Evolutionary conservation across 1,140 invertebrate genomes (phyloP).

Genomic region (Aphis gossypii): DNA sequence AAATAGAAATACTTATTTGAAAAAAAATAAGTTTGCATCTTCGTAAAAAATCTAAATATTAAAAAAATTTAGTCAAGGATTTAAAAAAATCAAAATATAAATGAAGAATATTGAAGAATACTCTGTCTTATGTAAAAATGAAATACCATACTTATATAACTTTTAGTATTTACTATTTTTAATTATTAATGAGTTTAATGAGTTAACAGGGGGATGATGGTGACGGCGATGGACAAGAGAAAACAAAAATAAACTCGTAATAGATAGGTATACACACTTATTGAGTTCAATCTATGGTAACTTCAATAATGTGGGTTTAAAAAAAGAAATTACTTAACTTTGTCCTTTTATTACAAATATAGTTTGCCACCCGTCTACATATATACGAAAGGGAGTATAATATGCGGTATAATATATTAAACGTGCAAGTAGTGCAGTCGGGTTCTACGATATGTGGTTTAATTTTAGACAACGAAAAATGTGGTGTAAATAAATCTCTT

Average conservation of each 20-base stretch:
- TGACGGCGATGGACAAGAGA: neutral
- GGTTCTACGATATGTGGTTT: neutral
- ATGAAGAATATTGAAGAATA: no score
- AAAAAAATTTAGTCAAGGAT: neutral
- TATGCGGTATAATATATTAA: neutral
- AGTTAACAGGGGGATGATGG: neutral
- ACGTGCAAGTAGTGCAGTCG: neutral
- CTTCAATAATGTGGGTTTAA: neutral
- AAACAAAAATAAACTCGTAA: neutral
- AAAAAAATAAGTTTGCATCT: neutral
- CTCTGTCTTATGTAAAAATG: neutral
- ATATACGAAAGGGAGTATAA: neutral
- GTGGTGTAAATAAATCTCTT: slow-evolving; percentile 17
- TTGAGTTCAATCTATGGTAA: neutral
- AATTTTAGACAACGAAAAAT: slow-evolving; percentile 31
- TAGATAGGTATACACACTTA: neutral
- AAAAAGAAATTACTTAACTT: slow-evolving; percentile 26
- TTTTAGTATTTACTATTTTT: neutral
- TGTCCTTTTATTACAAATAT: neutral
- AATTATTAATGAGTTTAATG: neutral
- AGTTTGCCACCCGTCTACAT: neutral
- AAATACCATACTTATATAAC: neutral
- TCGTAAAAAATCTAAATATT: neutral
- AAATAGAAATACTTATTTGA: neutral
- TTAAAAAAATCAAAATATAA: neutral